Percentiles rank a stretch among this genome's conserved stretches.
Conservation (phyloP, 2,888 invertebrate species). For the Mesopsocus fuscifrons region DNA sequence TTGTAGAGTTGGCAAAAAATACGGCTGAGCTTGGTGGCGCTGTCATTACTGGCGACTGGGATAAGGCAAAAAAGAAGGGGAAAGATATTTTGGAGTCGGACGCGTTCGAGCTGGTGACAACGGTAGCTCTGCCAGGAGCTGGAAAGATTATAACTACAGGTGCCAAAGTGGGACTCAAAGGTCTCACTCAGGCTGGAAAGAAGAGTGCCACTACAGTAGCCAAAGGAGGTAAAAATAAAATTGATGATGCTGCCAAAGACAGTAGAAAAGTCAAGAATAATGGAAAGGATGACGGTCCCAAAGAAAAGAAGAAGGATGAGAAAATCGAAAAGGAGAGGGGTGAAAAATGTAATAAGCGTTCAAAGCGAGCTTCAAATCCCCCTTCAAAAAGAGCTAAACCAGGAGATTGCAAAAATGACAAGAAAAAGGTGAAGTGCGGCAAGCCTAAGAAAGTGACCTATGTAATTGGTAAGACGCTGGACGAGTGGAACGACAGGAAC, state of each 20-base stretch:
- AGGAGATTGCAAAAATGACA: background rate
- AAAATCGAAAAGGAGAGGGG: background rate
- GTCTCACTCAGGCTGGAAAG: background rate
- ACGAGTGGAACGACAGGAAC: background rate
- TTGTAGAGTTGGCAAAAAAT: background rate
- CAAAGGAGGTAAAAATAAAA: conserved; percentile 4
- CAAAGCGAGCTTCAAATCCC: background rate
- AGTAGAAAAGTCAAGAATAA: background rate
- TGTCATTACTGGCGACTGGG: background rate
- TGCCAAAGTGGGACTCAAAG: background rate
- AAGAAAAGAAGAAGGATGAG: conserved; percentile 3
- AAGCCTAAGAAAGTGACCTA: too few relatives aligned
- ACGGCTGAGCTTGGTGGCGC: background rate
- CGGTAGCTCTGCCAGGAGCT: background rate
- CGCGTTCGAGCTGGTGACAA: background rate
- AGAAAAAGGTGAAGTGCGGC: too few relatives aligned
- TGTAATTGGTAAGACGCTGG: background rate
- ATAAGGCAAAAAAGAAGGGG: background rate
- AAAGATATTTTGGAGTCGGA: background rate
- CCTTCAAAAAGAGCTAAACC: background rate
- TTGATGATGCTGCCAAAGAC: background rate
- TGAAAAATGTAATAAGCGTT: background rate
- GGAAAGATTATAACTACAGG: background rate
- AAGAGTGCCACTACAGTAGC: background rate
- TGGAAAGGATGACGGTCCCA: background rate